Evolutionary conservation across 2,888 invertebrate genomes (phyloP).

Genomic region (Cabera pusaria): DNA sequence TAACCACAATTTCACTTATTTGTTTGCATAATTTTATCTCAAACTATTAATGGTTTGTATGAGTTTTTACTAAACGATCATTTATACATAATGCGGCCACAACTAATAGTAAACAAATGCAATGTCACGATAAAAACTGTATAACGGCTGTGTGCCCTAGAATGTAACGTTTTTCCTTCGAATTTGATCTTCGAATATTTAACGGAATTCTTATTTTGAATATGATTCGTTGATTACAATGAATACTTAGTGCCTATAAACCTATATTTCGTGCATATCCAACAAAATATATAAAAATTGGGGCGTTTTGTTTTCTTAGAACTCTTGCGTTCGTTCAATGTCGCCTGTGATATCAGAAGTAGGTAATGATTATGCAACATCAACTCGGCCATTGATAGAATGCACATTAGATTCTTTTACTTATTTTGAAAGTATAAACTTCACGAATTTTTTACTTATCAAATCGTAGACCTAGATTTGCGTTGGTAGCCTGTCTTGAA

Average conservation of each 20-base stretch:
- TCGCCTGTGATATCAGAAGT: constrained; percentile 25
- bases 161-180: constrained; percentile 77
- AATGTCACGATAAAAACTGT: constrained; percentile 4
- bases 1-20: constrained; percentile 49
- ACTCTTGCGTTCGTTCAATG: constrained; percentile 15
- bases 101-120: constrained; percentile 6
- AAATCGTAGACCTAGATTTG: too few relatives aligned
- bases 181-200: constrained; percentile 78
- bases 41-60: too few relatives aligned
- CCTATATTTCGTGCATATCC: too few relatives aligned
- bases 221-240: constrained; percentile 48
- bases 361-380: constrained; percentile 36
- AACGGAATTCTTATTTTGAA: constrained; percentile 73
- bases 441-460: too few relatives aligned
- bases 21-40: too few relatives aligned
- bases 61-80: too few relatives aligned
- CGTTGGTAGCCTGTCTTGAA: too few relatives aligned
- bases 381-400: constrained; percentile 26
- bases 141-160: constrained; percentile 9
- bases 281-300: too few relatives aligned
- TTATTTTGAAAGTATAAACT: too few relatives aligned
- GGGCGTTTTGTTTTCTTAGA: constrained; percentile 1
- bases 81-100: too few relatives aligned
- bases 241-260: too few relatives aligned
- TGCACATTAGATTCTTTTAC: too few relatives aligned